Evolutionary conservation across 2,113 vertebrate genomes (phyloP), one percentile per base, ranked within the genome.

Genomic region (Cavia porcellus): DNA sequence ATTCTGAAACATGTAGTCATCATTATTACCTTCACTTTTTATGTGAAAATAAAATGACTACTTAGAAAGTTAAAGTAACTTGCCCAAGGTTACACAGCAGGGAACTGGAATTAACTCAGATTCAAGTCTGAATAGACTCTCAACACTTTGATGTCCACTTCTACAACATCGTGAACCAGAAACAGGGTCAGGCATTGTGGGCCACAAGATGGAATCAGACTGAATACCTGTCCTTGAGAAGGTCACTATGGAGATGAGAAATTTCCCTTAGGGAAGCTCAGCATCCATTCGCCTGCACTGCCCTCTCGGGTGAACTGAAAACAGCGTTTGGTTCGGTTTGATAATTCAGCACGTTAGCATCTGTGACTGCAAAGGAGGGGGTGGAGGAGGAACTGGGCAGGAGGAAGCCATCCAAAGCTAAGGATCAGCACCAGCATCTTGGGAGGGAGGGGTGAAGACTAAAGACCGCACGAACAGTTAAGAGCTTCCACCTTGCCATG

Each of bases 401-500:
- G 0, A 38, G 62, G 79, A 74, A 90, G 64, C 75, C 79, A 11
- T 32, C 64, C 89, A 42, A 84, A 0, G 1, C 64, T 30, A 3
- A 4, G 57, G 35, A 92, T 89, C 50, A 55, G 83, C 10, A 74
- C 3, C 30, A 22, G 13, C 24, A 13, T 95, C 90, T 45, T 15
- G 80, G 90, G 68, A 59, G 52, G 35, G 62, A 80, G 81, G 30
- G 68, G 68, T 15, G 66, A 52, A 45, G 35, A 89, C 47, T 25
- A 0, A 68, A 42, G 42, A 47, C 59, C n/a, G 3, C 42, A 3
- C 19, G 0, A 4, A 61, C 80, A 61, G 66, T 1, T 0, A 81
- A 96, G 64, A 97, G 90, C 35, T 82, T 97, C 84, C 62, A 77
- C 70, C 77, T 93, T 89, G 95, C 90, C 84, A 72, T 32, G 93